These are phyloP conservation scores for Galerucella nymphaeae DNA, from an alignment of 2,888 invertebrate genomes.

Conservation along the genomic window DNA sequence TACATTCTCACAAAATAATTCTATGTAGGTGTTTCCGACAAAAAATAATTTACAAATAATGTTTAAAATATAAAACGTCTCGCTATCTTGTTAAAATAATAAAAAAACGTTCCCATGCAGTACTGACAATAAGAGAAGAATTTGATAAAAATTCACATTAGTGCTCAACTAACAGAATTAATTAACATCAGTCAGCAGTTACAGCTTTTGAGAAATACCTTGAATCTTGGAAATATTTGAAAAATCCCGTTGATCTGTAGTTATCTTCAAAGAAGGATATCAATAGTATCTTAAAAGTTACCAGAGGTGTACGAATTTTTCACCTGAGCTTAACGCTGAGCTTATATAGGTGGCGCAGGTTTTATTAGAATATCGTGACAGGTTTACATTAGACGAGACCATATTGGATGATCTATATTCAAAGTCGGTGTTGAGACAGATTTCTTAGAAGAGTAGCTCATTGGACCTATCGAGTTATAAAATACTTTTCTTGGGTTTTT, in stretches of 20 bases:
- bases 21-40: background rate
- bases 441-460: too few relatives aligned
- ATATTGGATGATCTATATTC: too few relatives aligned
- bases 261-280: slow-evolving; percentile 28
- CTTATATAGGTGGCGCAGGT: background rate
- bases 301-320: background rate
- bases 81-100: background rate
- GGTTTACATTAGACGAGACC: too few relatives aligned
- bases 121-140: slow-evolving; percentile 46
- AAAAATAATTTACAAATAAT: background rate
- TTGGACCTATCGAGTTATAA: too few relatives aligned
- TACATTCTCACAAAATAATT: background rate
- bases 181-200: slow-evolving; percentile 45
- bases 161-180: slow-evolving; percentile 42
- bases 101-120: slow-evolving; percentile 29
- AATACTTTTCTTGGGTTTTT: too few relatives aligned
- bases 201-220: slow-evolving; percentile 42
- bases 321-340: background rate
- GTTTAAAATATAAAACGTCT: background rate
- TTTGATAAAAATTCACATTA: slow-evolving; percentile 41
- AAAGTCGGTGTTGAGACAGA: too few relatives aligned
- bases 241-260: slow-evolving; percentile 37
- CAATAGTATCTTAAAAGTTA: background rate
- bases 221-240: slow-evolving; percentile 40
- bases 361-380: background rate